Conservation (phyloP, 2,888 invertebrate genomes). For the Meteorus cinctellus region DNA sequence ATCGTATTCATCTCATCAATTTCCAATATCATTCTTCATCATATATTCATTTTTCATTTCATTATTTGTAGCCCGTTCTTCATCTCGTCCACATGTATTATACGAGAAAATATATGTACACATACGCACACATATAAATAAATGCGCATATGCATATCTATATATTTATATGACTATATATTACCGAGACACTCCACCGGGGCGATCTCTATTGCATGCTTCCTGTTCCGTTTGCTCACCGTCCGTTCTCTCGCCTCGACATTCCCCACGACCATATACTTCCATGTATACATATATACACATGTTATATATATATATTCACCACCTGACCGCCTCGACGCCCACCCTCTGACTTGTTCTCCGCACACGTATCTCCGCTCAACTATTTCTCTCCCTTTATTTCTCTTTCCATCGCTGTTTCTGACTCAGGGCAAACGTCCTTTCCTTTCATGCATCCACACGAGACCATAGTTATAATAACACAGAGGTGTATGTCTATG, state of each 20-base stretch:
- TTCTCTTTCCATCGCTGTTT: not conserved
- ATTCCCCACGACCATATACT: constrained; percentile 18
- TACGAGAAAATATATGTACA: constrained; percentile 16
- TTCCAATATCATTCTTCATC: not conserved
- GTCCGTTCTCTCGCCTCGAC: constrained; percentile 35
- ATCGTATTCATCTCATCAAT: not conserved
- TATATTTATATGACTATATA: constrained; percentile 31
- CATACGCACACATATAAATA: too few species aligned
- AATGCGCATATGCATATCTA: not conserved
- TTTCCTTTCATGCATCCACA: not conserved
- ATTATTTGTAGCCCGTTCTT: not conserved
- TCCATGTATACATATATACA: not conserved
- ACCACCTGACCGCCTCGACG: not conserved
- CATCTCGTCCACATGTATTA: constrained; percentile 3
- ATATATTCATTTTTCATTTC: not conserved
- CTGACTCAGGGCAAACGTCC: not conserved
- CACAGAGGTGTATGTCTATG: constrained; percentile 7
- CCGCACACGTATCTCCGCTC: constrained; percentile 29
- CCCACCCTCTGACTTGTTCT: constrained; percentile 23
- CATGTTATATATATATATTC: constrained; percentile 3
- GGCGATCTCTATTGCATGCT: constrained; percentile 39
- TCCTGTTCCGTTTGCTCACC: constrained; percentile 40
- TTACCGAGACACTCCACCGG: constrained; percentile 26
- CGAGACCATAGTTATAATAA: not conserved
- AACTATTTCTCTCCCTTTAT: constrained; percentile 23